These are phyloP conservation scores for Rhagonycha lutea DNA, from an alignment of 2,888 invertebrate genomes.

Conservation along the genomic window DNA sequence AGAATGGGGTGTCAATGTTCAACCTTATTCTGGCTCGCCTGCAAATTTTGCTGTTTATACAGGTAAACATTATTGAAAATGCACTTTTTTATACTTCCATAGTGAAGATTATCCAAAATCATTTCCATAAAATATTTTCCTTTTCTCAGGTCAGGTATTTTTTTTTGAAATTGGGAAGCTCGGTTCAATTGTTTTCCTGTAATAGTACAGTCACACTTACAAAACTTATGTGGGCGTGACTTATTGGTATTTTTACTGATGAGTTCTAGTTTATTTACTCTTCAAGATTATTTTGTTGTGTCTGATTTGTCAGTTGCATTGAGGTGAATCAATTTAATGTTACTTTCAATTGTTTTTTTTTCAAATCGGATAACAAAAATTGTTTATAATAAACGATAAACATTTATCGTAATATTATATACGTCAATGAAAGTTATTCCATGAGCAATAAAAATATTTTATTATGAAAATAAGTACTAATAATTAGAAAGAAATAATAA, in stretches of 20 bases:
- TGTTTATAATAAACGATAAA: not conserved
- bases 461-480: not conserved
- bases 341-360: not conserved
- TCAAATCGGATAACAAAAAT: not conserved
- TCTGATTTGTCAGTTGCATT: not conserved
- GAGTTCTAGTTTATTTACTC: too few species aligned
- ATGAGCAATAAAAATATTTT: not conserved
- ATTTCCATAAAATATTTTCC: not conserved
- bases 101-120: too few species aligned
- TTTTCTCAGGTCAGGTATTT: not conserved
- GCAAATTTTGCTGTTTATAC: slow-evolving; percentile 98
- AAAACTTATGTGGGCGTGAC: not conserved
- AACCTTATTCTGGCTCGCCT: slow-evolving; percentile 93
- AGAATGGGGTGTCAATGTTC: slow-evolving; percentile 97
- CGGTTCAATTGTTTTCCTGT: not conserved
- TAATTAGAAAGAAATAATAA: not conserved
- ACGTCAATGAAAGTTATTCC: not conserved
- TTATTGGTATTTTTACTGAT: not conserved
- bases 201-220: too few species aligned
- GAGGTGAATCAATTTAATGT: too few species aligned
- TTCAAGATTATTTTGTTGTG: not conserved
- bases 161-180: not conserved
- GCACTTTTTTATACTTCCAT: too few species aligned
- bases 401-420: not conserved
- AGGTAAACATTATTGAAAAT: slow-evolving; percentile 53